Base-by-base conservation (phyloP, 2,797 vertebrate species). In the Lepilemur ruficaudatus region DNA sequence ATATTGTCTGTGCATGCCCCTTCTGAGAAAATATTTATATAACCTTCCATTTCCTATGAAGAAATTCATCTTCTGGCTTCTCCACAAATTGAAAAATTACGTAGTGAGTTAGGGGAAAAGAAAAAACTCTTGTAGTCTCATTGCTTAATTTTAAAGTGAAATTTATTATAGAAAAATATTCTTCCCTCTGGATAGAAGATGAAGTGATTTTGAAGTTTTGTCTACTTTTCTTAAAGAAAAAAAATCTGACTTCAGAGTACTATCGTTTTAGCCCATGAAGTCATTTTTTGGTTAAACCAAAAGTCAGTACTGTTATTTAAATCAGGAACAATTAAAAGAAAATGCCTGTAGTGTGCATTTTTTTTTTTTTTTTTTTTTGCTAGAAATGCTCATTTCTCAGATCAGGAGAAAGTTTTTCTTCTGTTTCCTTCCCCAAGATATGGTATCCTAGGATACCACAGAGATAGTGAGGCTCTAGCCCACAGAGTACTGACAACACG, bases 11-110 rank as follows among this genome's bases (percentile, higher is more conserved):
- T 84, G 75, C 23, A 35, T 52, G 55, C 48, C 75, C 52, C 50
- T 89, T 81, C 75, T 91, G 46, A 92, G 86, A 95, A 92, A 94
- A 96, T 76, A 95, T 91, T 94, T 95, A 84, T 61, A 59, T 69
- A 87, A 86, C 8, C 1, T 89, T 91, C 69, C 55, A 94, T 87
- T 97, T 94, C 83, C 94, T 89, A 43, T 48, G 72, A 69, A 87
- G 89, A 83, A 95, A 97, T 94, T 94, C 73, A 95, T 94, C 75
- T 73, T 82, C 63, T 90, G 81, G 57, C 67, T 95, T 87, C 61
- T 73, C 69, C 15, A 50, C n/a, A 93, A 96, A 93, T 2, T 94
- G 65, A 93, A 93, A 95, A 91, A 52, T 52, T 91, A 38, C 48
- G 48, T 12, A 38, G 57, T 41, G 17, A 93, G 35, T 73, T 50